Evolutionary conservation across 1,140 invertebrate genomes (phyloP), one percentile per base, ranked within the genome.

Genomic region (Drosophila kurseongensis): DNA sequence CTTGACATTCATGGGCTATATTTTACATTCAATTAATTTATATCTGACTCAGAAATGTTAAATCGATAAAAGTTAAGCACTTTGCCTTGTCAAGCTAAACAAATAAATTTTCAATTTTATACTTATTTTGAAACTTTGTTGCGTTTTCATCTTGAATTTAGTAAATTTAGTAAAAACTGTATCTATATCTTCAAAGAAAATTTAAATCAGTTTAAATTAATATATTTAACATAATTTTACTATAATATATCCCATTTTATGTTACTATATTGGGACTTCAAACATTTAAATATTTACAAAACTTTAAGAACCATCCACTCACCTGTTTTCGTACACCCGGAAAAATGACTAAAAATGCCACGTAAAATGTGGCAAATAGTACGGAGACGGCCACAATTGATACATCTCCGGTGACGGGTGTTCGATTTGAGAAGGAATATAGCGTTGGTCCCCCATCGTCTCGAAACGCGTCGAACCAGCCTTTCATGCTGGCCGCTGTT

Each of bases 281-380:
- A 23, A 23, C 5, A 38, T 12, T 13, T n/a, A n/a, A 13, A 13
- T 13, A 7, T 13, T 10, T 27, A n/a, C 13, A 47, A 7, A 4
- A 13, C 5, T 27, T 47, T 18, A 12, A 9, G 12, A 14, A n/a
- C 13, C 0, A 3, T 3, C 1, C 0, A 56, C 93, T 94, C 93
- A 98, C 98, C 95, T 99, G 97, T 94, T 98, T 98, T 73, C 98
- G 94, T 77, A 99, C 97, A 62, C 98, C 98, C 41, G 98, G 98
- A 93, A 98, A 97, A 78, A 99, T 96, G 80, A 98, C 96, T 67
- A 99, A 94, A 93, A 99, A 98, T 32, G 97, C 97, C 48, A 98
- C 93, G 93, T 98, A 98, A 65, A 98, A 93, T 57, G 98, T 98
- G 80, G 95, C 95, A 92, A 98, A 98, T 45, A 97, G 94, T 45